phyloP scores from a whole-genome alignment of 1,140 invertebrate species.

The Saxidomus purpurata region DNA sequence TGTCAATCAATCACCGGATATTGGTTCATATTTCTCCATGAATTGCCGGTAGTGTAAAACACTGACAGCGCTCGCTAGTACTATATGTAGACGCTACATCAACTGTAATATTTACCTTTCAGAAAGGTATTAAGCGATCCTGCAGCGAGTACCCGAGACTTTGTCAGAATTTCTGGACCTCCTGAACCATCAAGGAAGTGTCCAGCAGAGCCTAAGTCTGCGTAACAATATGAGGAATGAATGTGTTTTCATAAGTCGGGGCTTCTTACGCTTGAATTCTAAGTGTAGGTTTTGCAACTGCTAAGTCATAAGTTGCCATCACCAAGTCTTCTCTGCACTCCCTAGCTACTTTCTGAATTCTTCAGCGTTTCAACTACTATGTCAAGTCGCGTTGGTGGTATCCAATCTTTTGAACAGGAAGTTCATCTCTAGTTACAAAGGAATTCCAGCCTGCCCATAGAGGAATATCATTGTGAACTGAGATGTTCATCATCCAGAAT shows the following conservation, averaged over 20 bases:
- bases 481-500: not conserved
- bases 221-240: constrained; percentile 87
- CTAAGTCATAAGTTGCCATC: constrained; percentile 84
- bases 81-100: constrained; percentile 86
- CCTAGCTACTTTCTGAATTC: not conserved
- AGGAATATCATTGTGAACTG: not conserved
- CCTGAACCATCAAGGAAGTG: constrained; percentile 86
- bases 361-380: not conserved
- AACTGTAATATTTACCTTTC: constrained; percentile 86
- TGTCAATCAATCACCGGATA: not conserved
- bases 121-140: constrained; percentile 86
- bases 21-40: not conserved
- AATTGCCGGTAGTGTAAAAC: constrained; percentile 85
- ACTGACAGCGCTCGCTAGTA: constrained; percentile 85
- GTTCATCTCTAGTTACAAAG: not conserved
- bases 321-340: not conserved
- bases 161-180: constrained; percentile 84
- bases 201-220: constrained; percentile 87
- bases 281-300: constrained; percentile 85
- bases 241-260: constrained; percentile 84
- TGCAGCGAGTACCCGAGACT: constrained; percentile 84
- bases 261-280: constrained; percentile 84
- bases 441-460: not conserved
- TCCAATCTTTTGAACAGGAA: not conserved
- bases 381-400: not conserved